Base-by-base conservation (phyloP, 2,797 vertebrate genomes). In the Cichlasoma orientale region DNA sequence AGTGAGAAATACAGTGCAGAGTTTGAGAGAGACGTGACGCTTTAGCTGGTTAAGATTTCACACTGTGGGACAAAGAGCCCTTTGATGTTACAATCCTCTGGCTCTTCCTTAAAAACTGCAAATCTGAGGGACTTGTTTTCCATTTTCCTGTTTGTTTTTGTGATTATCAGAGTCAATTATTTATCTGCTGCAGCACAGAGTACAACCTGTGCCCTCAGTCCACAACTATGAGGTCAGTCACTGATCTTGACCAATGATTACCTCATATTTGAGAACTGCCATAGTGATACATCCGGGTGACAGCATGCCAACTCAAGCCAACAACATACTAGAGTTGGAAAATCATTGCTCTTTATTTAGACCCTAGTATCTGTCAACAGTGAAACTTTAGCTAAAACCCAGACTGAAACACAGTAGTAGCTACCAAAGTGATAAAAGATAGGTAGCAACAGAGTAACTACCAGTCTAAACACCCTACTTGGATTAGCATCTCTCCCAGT, bases 61-160 rank as follows among this genome's bases (percentile, higher is more conserved):
- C 70, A 89, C 90, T 86, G 81, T 79, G 80, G 88, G 85, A 93
- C 88, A 93, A 94, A 94, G 86, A 81, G 77, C 80, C 88, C 56
- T 70, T 29, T 68, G 75, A 89, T 82, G 54, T 57, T 77, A 75
- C 54, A 61, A 44, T 59, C 61, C 27, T 72, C 36, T 14, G 72
- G 36, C 29, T 57, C 66, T 29, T 53, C 76, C 36, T 47, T 36
- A 70, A 72, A 82, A 80, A 7, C 11, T 52, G 25, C 38, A 36
- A 59, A 25, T 54, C 21, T 25, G 13, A 5, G 19, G 33, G 41
- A 59, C 14, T 54, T 27, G n/a, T 77, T 85, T 88, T 74, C 61
- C 56, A 58, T 82, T 75, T 56, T n/a, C 61, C 53, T 68, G 57
- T 82, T 72, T 56, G 33, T 68, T 29, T 76, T 47, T 29, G 12